phyloP scores from a whole-genome alignment of 2,113 vertebrate species.

The Vireo altiloquus region DNA sequence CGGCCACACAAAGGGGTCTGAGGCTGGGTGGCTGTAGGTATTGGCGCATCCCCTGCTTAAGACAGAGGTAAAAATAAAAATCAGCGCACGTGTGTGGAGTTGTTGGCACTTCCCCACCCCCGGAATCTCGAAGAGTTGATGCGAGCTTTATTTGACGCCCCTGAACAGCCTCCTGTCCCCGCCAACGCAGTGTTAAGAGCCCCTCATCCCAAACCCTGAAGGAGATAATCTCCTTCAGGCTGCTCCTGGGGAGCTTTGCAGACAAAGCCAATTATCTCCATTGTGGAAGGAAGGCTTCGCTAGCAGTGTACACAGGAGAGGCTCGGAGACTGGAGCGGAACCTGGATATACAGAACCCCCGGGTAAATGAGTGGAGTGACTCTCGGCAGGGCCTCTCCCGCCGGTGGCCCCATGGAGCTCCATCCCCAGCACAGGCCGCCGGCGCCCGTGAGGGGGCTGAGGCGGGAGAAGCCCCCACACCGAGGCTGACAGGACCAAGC shows the following conservation, averaged over 20 bases:
- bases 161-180: background rate
- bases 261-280: background rate
- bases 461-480: rapidly evolving
- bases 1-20: background rate
- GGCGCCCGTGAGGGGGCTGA: background rate
- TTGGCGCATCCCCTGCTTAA: rapidly evolving
- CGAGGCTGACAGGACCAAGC: rapidly evolving
- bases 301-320: rapidly evolving
- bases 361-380: too few species aligned
- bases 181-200: rapidly evolving
- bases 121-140: background rate
- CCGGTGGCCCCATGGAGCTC: rapidly evolving
- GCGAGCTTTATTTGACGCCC: rapidly evolving
- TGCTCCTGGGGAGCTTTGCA: background rate
- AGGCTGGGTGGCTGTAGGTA: background rate
- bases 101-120: background rate
- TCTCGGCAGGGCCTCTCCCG: too few species aligned
- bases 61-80: background rate
- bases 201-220: background rate
- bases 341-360: background rate
- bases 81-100: rapidly evolving
- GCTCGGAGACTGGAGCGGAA: background rate
- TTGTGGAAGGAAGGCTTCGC: background rate
- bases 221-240: background rate
- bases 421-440: rapidly evolving